phyloP scores from a whole-genome alignment of 2,888 invertebrate genomes.

The Drosophila bunnanda region DNA sequence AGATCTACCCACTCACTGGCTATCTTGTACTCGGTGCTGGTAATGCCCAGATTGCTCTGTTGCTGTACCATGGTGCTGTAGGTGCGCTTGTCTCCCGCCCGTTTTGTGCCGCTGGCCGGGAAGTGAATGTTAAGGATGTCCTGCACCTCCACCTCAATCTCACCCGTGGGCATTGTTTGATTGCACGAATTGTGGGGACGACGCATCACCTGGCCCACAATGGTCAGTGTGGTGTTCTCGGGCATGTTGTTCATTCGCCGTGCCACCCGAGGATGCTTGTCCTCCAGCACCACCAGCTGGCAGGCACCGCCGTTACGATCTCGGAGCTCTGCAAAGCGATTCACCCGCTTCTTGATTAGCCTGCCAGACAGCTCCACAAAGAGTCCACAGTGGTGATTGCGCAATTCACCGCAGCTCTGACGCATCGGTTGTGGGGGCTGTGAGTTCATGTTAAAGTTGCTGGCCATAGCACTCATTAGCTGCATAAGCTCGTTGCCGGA shows the following conservation, averaged over 20 bases:
- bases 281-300: constrained; percentile 86
- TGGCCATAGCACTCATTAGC: constrained; percentile 81
- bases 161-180: constrained; percentile 84
- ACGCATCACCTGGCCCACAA: constrained; percentile 82
- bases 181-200: constrained; percentile 84
- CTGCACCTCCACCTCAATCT: constrained; percentile 84
- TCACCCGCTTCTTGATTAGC: constrained; percentile 86
- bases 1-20: constrained; percentile 78
- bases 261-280: constrained; percentile 83
- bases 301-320: constrained; percentile 88
- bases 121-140: constrained; percentile 82
- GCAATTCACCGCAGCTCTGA: constrained; percentile 87
- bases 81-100: constrained; percentile 81
- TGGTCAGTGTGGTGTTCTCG: constrained; percentile 83
- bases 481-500: constrained; percentile 80
- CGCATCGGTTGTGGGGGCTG: constrained; percentile 83
- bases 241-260: constrained; percentile 84
- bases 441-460: constrained; percentile 82
- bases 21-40: constrained; percentile 85
- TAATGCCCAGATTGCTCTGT: constrained; percentile 80
- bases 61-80: constrained; percentile 83
- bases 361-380: constrained; percentile 87
- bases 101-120: constrained; percentile 66
- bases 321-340: constrained; percentile 87
- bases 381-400: constrained; percentile 85